Conservation (phyloP, 2,113 vertebrate species). For the Phaetusa simplex region DNA sequence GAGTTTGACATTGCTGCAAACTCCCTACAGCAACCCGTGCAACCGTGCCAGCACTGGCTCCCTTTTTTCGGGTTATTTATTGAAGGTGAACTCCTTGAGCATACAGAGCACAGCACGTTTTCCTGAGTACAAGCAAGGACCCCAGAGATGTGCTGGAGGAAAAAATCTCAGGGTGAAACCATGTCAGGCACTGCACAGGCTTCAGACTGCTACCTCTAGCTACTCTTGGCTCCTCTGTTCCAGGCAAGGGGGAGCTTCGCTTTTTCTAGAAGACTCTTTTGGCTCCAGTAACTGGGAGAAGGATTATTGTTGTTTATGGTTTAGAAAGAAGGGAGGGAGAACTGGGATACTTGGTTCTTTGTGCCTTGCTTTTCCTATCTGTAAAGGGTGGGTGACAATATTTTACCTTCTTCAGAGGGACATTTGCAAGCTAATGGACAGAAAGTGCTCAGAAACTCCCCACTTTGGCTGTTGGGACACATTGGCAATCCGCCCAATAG, state of each 20-base stretch:
- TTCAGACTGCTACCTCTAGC: not conserved
- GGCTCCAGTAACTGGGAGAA: not conserved
- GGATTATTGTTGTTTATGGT: not conserved
- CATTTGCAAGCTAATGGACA: not conserved
- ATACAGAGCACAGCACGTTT: not conserved
- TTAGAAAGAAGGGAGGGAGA: not conserved
- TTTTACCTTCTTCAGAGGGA: not conserved
- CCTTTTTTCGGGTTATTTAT: not conserved
- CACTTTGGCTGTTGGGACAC: not conserved
- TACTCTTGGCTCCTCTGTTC: not conserved
- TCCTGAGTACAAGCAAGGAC: not conserved
- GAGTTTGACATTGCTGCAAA: constrained; percentile 64
- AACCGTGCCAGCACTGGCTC: constrained; percentile 33
- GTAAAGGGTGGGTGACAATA: not conserved
- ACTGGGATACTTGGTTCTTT: not conserved
- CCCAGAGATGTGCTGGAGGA: not conserved
- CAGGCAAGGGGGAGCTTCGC: not conserved
- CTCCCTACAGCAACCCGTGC: not conserved
- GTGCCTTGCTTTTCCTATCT: not conserved
- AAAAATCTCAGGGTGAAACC: not conserved
- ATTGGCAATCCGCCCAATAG: not conserved
- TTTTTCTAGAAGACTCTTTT: not conserved
- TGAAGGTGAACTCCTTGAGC: constrained; percentile 48
- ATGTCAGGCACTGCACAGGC: not conserved
- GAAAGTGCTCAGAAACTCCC: not conserved